These are phyloP conservation scores for Eulemur rubriventer DNA, from an alignment of 2,797 vertebrate species.

Conservation along the genomic window DNA sequence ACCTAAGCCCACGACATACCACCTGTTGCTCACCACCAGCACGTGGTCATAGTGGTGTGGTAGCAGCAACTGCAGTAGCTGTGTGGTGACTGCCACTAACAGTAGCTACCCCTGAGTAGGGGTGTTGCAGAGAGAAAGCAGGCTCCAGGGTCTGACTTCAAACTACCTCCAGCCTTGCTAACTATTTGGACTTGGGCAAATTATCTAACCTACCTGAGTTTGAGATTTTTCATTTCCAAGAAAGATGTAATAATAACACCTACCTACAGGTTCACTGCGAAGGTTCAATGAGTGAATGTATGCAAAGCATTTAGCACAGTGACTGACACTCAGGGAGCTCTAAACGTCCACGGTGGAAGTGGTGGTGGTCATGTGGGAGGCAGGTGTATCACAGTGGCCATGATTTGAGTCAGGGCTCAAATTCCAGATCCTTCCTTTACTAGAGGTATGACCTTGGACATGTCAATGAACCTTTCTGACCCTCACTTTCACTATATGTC, in stretches of 20 bases:
- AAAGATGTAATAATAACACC: neutral
- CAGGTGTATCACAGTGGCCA: no score
- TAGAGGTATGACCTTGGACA: neutral
- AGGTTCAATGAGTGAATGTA: neutral
- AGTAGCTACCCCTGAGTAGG: neutral
- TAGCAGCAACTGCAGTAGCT: neutral
- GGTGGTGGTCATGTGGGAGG: neutral
- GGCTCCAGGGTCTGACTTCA: neutral
- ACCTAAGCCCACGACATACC: rapidly evolving
- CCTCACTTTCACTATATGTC: neutral
- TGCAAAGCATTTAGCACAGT: neutral
- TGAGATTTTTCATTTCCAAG: neutral
- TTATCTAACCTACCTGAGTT: neutral
- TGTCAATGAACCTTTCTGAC: neutral
- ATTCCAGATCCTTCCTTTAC: neutral
- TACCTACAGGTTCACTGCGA: neutral
- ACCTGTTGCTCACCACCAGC: neutral
- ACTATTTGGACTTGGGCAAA: neutral
- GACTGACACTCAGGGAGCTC: neutral
- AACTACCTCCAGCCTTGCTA: neutral
- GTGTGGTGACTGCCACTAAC: neutral
- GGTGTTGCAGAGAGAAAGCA: neutral
- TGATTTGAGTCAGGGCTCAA: neutral
- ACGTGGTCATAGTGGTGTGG: neutral
- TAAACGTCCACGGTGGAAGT: neutral